phyloP scores from a whole-genome alignment of 1,140 invertebrate species.

The Drosophila aff. region DNA sequence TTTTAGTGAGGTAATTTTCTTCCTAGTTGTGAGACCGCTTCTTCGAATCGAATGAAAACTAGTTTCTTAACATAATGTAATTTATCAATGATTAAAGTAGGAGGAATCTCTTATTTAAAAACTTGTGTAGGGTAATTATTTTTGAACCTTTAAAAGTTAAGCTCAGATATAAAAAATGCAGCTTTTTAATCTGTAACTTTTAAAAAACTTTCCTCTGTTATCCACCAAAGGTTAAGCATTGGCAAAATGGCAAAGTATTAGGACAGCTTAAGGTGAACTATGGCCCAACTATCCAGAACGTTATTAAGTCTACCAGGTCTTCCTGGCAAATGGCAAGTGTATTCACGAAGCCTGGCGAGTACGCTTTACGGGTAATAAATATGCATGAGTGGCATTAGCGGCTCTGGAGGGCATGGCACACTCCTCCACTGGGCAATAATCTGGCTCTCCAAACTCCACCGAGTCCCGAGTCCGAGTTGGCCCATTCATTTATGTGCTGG shows the following conservation, averaged over 20 bases:
- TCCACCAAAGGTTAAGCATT: neutral
- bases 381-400: constrained; percentile 60
- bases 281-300: constrained; percentile 19
- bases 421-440: constrained; percentile 30
- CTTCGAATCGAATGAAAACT: neutral
- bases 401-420: constrained; percentile 1
- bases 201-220: neutral
- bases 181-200: neutral
- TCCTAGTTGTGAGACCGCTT: neutral
- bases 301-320: constrained; percentile 8
- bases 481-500: constrained; percentile 48
- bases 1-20: neutral
- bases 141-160: neutral
- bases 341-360: constrained; percentile 19
- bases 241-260: constrained; percentile 6
- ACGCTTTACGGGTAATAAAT: constrained; percentile 57
- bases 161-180: neutral
- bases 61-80: neutral
- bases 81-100: neutral
- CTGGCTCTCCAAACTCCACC: constrained; percentile 16
- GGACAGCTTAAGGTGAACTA: constrained; percentile 11
- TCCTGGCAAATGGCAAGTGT: constrained; percentile 3
- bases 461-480: constrained; percentile 5
- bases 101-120: neutral
- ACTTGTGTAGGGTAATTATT: neutral